phyloP scores from a whole-genome alignment of 37 sponge, comb jelly and placozoan species.

The Aplysina aerophoba region DNA sequence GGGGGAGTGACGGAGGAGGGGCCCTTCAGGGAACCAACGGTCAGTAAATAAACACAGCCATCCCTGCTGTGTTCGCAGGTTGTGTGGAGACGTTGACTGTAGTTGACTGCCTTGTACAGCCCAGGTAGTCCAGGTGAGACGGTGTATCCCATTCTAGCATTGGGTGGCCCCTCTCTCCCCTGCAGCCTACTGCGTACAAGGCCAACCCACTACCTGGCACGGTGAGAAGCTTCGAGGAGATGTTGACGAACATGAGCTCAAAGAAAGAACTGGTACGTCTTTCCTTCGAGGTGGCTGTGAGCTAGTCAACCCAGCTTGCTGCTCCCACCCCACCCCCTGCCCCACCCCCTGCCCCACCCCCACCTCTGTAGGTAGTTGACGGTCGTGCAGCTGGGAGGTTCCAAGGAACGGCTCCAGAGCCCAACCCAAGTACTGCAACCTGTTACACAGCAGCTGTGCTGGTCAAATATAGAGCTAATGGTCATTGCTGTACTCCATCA shows the following conservation, averaged over 20 bases:
- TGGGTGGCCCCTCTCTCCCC: not conserved
- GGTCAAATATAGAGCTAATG: too few relatives aligned
- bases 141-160: too few relatives aligned
- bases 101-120: not conserved
- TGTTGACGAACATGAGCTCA: constrained; percentile 19
- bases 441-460: too few relatives aligned
- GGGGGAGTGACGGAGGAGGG: constrained; percentile 56
- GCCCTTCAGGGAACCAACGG: constrained; percentile 7
- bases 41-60: not conserved
- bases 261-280: constrained; percentile 46
- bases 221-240: constrained; percentile 28
- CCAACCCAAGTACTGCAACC: constrained; percentile 64
- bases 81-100: too few relatives aligned
- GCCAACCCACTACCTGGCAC: constrained; percentile 36
- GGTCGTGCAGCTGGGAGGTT: constrained; percentile 71
- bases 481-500: too few relatives aligned
- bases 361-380: constrained; percentile 68
- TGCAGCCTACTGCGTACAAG: constrained; percentile 36
- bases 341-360: too few relatives aligned
- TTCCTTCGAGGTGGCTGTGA: too few relatives aligned
- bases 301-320: too few relatives aligned
- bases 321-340: too few relatives aligned
- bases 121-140: not conserved
- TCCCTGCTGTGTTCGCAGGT: too few relatives aligned
- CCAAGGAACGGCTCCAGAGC: constrained; percentile 75